Evolutionary conservation across 2,797 vertebrate genomes (phyloP).

Genomic region (Acrossocheilus fasciatus): DNA sequence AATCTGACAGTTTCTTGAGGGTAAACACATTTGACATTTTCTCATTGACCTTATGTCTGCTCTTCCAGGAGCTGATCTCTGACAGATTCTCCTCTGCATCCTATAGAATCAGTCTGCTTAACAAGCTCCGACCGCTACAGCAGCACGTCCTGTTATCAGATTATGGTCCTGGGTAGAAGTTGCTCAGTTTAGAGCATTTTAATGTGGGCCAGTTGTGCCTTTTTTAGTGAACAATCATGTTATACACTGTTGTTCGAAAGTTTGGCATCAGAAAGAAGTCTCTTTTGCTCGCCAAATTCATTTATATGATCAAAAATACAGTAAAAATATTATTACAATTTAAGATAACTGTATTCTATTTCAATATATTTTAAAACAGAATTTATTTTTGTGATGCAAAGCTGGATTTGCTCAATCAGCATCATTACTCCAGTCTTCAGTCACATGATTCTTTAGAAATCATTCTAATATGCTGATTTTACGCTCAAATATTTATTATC

Average conservation of each 20-base stretch:
- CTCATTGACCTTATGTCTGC: constrained; percentile 75
- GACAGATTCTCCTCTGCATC: background rate
- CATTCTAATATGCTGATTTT: background rate
- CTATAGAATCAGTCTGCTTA: constrained; percentile 22
- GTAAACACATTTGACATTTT: constrained; percentile 82
- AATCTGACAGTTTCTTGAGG: constrained; percentile 73
- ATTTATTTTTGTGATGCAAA: too few species aligned
- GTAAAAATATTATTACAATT: background rate
- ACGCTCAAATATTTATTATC: too few species aligned
- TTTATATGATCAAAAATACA: background rate
- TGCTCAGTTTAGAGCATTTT: background rate
- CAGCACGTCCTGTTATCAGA: background rate
- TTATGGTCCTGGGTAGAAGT: background rate
- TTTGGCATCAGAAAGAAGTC: too few species aligned
- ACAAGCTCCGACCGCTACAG: background rate
- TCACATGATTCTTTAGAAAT: background rate
- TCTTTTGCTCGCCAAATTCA: too few species aligned
- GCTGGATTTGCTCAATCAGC: too few species aligned
- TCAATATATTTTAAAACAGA: background rate
- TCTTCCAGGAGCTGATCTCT: constrained; percentile 20
- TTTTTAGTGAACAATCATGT: background rate
- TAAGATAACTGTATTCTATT: background rate
- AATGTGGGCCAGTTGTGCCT: background rate
- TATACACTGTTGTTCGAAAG: background rate
- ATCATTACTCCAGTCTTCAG: background rate